A percentile compares a stretch with the other conserved stretches of the same genome.
phyloP scores from a whole-genome alignment of 2,113 vertebrate species.

The Lucifuga dentata region DNA sequence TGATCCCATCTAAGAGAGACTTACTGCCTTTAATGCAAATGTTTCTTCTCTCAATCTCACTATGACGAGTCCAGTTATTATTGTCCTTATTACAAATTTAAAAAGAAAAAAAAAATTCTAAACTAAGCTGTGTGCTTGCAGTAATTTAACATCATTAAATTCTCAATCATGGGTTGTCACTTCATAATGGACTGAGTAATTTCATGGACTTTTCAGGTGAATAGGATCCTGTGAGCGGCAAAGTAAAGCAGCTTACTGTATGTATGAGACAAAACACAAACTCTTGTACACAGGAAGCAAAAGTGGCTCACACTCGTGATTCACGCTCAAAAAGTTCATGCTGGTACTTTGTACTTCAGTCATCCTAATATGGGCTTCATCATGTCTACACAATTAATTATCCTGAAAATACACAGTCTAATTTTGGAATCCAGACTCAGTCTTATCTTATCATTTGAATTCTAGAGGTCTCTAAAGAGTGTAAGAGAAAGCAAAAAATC shows the following conservation, averaged over 20 bases:
- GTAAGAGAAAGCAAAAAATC: slow-evolving; percentile 13
- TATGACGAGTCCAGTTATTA: not conserved
- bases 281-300: too few species aligned
- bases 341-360: slow-evolving; percentile 27
- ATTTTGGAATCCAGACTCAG: slow-evolving; percentile 22
- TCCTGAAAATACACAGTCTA: slow-evolving; percentile 6
- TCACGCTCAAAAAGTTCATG: too few species aligned
- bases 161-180: slow-evolving; percentile 36
- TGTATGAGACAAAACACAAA: too few species aligned
- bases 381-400: not conserved
- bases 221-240: slow-evolving; percentile 1
- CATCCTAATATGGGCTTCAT: slow-evolving; percentile 34
- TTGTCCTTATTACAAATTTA: not conserved
- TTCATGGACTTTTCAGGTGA: slow-evolving; percentile 19
- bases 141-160: slow-evolving; percentile 42
- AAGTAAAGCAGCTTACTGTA: too few species aligned
- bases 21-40: not conserved
- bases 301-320: too few species aligned
- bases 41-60: not conserved
- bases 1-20: not conserved
- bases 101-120: too few species aligned
- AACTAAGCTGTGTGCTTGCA: too few species aligned
- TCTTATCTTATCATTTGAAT: slow-evolving; percentile 31
- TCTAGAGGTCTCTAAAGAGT: slow-evolving; percentile 12
- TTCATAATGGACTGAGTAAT: slow-evolving; percentile 20